Evolutionary conservation across 2,113 vertebrate species (phyloP).

Genomic region (Entosphenus tridentatus): DNA sequence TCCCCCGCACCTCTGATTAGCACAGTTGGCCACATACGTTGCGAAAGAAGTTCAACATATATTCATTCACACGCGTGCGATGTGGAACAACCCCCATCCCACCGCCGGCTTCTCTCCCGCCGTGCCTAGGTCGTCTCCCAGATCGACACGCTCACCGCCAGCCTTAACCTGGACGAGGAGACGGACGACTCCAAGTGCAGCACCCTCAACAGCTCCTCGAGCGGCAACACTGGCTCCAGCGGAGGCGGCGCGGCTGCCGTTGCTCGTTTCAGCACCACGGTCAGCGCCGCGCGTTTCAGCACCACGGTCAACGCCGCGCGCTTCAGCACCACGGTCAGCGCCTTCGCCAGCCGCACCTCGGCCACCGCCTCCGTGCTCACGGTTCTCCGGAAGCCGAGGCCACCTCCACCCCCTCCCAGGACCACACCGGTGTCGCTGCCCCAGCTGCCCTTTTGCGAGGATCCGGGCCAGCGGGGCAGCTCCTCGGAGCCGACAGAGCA

Average conservation of each 20-base stretch:
- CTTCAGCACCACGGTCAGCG: background rate
- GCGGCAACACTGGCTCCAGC: constrained; percentile 5
- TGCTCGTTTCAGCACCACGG: background rate
- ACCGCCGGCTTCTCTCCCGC: background rate
- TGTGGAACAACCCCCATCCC: no score
- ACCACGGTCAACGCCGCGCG: background rate
- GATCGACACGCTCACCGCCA: background rate
- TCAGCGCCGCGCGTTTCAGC: background rate
- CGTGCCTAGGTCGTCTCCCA: background rate
- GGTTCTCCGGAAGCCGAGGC: background rate
- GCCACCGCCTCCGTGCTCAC: background rate
- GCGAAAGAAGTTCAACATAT: no score
- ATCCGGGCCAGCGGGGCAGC: no score
- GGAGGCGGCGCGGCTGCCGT: background rate
- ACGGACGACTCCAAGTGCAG: constrained; percentile 4
- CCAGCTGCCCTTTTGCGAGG: no score
- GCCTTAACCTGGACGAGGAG: background rate
- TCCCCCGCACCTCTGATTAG: no score
- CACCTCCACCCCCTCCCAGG: background rate
- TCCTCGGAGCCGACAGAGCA: no score
- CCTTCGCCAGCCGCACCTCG: background rate
- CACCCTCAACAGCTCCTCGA: constrained; percentile 6
- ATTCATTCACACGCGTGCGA: no score
- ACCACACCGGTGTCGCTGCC: background rate
- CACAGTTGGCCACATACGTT: no score